Conservation (phyloP, 53 echinoderm and acorn worm species). For the Pentamera pediparva region DNA sequence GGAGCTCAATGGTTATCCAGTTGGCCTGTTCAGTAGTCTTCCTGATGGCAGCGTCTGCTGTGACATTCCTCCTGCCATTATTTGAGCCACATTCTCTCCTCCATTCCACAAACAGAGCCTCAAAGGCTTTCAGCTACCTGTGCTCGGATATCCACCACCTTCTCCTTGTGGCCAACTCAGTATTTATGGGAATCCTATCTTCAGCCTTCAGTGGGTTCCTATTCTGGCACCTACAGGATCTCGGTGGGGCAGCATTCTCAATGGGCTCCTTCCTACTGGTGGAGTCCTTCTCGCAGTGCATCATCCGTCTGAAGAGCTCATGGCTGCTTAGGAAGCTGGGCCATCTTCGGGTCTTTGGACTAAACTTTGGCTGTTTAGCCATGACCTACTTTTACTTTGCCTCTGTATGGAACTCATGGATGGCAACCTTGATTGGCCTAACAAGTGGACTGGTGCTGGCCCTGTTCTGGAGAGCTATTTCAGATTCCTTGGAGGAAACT, state of each 20-base stretch:
- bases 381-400: conserved; percentile 63
- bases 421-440: conserved; percentile 65
- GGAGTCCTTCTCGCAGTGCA: conserved; percentile 51
- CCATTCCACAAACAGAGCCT: conserved; percentile 57
- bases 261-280: conserved; percentile 70
- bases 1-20: conserved; percentile 4
- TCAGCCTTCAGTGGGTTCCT: conserved; percentile 62
- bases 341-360: conserved; percentile 48
- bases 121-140: conserved; percentile 55
- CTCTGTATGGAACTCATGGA: conserved; percentile 81
- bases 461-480: conserved; percentile 57
- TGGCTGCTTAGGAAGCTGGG: conserved; percentile 56
- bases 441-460: conserved; percentile 56
- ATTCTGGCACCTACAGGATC: conserved; percentile 86
- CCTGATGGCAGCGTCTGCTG: conserved; percentile 39
- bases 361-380: conserved; percentile 47
- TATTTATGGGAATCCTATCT: conserved; percentile 58
- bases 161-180: conserved; percentile 47
- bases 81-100: conserved; percentile 57
- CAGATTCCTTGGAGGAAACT: conserved; percentile 59
- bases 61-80: conserved; percentile 59
- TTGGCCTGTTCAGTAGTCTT: conserved; percentile 21
- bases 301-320: conserved; percentile 48
- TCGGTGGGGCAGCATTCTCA: conserved; percentile 60
- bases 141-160: conserved; percentile 54